Evolutionary conservation across 2,113 vertebrate species (phyloP), one percentile per base, ranked within the genome.

Genomic region (Tor tambroides): DNA sequence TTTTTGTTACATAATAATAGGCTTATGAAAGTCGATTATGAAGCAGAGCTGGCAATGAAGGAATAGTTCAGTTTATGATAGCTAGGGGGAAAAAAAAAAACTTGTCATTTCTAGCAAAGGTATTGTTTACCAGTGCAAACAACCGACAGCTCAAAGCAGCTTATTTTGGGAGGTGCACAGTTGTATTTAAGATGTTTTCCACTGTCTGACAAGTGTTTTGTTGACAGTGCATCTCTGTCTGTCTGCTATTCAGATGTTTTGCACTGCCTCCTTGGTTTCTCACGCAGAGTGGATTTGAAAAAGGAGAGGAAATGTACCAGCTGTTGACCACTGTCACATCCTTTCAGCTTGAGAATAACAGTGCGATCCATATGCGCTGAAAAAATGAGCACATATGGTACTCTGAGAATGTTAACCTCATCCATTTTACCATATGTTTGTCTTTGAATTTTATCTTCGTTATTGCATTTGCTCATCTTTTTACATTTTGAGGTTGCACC

Each of bases 201-300:
- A 67, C 17, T 67, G 38, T 67, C 38, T 67, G 41, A 69, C 80
- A 82, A 49, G 41, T 82, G 61, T 79, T 79, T 56, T 56, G 63
- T 46, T 54, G 65, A 83, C 63, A 4, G 38, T 30, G 28, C 61
- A 71, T 71, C 38, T 65, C 81, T 71, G 41, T 83, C 63, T 83
- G 43, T 83, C 63, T 83, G 43, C 19, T 71, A 11, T 54, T 54
- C 81, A 83, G 81, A 83, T 83, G 65, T 71, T 51, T 71, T 54
- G 9, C 9, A 32, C 26, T 54, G 41, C 23, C 23, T 5, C 21
- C 41, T 30, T n/a, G 11, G 41, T 82, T 82, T 82, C 80, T 82
- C 41, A 69, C n/a, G 17, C 43, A 49, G 43, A 69, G 81, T 35
- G 43, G 26, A 28, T 71, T 83, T 35, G 65, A 83, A 71, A 83